These are phyloP conservation scores for Crambe crambe DNA, from an alignment of 37 sponge, comb jelly and placozoan species.

Conservation along the genomic window DNA sequence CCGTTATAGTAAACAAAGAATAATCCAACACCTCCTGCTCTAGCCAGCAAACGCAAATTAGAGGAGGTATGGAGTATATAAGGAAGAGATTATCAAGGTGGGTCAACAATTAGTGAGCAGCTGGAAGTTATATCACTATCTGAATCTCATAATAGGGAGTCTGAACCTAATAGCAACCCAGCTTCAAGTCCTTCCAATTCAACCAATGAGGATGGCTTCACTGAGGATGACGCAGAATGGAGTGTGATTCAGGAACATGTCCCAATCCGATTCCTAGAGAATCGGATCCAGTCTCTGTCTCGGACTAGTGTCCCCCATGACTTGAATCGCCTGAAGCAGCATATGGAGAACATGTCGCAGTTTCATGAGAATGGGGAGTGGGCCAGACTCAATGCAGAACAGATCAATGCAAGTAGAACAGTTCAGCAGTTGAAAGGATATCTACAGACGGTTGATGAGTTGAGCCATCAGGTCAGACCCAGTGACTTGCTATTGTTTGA, in stretches of 20 bases:
- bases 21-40: no score
- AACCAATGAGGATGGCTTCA: background rate
- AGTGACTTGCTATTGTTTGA: conserved; percentile 36
- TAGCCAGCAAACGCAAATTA: no score
- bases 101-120: no score
- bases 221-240: background rate
- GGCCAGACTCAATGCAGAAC: conserved; percentile 58
- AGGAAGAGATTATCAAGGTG: background rate
- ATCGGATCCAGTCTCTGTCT: conserved; percentile 16
- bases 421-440: conserved; percentile 77
- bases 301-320: conserved; percentile 53
- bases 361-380: conserved; percentile 40
- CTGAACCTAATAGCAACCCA: no score
- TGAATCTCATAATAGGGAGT: no score
- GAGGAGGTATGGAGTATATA: background rate
- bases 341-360: conserved; percentile 48
- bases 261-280: conserved; percentile 45
- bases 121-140: no score
- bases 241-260: background rate
- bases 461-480: conserved; percentile 32
- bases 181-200: background rate
- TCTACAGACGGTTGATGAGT: conserved; percentile 58
- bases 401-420: conserved; percentile 62
- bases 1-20: no score
- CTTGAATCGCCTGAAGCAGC: conserved; percentile 48